These are phyloP conservation scores for Labeo rohita DNA, from an alignment of 2,113 vertebrate genomes.

Conservation along the genomic window DNA sequence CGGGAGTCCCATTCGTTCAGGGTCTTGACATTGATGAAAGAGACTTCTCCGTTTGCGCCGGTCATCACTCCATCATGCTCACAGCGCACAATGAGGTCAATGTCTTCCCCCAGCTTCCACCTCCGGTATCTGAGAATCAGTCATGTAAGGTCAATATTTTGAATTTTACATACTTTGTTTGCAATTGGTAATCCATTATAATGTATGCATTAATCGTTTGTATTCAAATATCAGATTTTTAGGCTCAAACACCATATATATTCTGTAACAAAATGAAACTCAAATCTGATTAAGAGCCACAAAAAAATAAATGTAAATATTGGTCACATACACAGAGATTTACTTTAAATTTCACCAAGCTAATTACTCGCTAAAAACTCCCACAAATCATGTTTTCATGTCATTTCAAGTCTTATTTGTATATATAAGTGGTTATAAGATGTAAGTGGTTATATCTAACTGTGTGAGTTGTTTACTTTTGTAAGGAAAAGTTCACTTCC, in stretches of 20 bases:
- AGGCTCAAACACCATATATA: background rate
- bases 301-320: background rate
- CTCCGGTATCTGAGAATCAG: slow-evolving; percentile 85
- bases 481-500: no score
- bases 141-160: background rate
- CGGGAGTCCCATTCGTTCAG: slow-evolving; percentile 99
- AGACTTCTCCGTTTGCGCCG: slow-evolving; percentile 95
- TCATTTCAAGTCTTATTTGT: no score
- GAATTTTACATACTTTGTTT: background rate
- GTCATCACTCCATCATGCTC: slow-evolving; percentile 98
- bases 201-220: background rate
- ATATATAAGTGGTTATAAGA: no score
- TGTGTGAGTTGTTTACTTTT: no score
- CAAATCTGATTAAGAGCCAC: background rate
- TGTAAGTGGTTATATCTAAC: no score
- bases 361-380: no score
- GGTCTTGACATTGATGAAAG: slow-evolving; percentile 97
- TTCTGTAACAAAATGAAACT: background rate
- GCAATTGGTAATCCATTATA: background rate
- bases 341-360: no score
- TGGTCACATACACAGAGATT: no score
- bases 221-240: background rate
- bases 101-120: slow-evolving; percentile 98
- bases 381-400: no score
- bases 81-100: slow-evolving; percentile 96